Percentiles rank a stretch among this genome's conserved stretches.
phyloP scores from a whole-genome alignment of 2,888 invertebrate genomes.

The Lepidocyrtinus sp. region DNA sequence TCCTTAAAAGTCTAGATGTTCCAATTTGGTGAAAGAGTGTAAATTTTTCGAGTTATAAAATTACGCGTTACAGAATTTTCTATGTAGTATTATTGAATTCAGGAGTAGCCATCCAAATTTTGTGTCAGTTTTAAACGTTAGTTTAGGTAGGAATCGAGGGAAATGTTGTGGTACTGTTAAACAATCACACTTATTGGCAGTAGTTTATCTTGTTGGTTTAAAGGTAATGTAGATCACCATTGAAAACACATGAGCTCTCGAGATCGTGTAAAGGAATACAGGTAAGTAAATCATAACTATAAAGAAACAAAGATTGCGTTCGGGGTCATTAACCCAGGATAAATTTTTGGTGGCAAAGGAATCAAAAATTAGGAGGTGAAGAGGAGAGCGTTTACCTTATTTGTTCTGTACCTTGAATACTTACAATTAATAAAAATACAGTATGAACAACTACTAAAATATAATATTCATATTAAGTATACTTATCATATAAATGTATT shows the following conservation, averaged over 20 bases:
- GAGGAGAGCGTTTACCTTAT: constrained; percentile 48
- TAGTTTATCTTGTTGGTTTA: no score
- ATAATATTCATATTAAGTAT: background rate
- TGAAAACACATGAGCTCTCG: no score
- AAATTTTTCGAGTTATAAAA: no score
- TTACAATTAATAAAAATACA: constrained; percentile 25
- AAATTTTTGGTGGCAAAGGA: no score
- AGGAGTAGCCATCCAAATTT: background rate
- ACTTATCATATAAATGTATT: background rate
- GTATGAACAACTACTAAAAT: background rate
- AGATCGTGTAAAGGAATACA: background rate
- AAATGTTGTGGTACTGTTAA: no score
- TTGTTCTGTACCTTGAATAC: constrained; percentile 60
- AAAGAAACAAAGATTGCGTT: background rate
- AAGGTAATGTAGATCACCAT: no score
- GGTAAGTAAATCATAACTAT: constrained; percentile 1
- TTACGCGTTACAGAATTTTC: no score
- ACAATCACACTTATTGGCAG: no score
- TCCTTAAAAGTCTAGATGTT: no score
- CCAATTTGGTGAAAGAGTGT: no score
- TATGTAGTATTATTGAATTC: no score
- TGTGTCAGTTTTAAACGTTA: background rate
- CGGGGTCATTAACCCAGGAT: constrained; percentile 16
- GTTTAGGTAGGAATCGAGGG: no score
- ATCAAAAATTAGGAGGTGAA: background rate